Percentiles rank a stretch among this genome's conserved stretches.
These are phyloP conservation scores for Crocallis elinguaria DNA, from an alignment of 2,888 invertebrate species.

Conservation along the genomic window DNA sequence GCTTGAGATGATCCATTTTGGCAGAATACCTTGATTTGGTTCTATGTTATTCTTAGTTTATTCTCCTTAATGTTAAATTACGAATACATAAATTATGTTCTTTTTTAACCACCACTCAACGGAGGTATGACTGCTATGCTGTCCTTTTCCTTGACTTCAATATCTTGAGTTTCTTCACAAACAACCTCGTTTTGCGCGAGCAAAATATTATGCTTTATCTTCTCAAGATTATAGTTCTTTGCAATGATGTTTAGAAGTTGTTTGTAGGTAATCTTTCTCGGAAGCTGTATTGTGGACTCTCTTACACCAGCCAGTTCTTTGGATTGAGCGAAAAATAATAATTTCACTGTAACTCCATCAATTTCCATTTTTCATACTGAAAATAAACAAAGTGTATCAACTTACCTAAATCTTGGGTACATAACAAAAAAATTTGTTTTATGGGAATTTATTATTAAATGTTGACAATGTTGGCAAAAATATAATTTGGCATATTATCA, in stretches of 20 bases:
- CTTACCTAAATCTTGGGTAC: no score
- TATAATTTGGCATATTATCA: no score
- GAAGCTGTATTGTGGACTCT: slow-evolving; percentile 81
- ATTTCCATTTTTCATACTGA: slow-evolving; percentile 72
- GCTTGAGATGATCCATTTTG: slow-evolving; percentile 88
- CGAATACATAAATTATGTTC: no score
- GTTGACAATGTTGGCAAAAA: not conserved
- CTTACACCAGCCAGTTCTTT: slow-evolving; percentile 90
- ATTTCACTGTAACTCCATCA: slow-evolving; percentile 84
- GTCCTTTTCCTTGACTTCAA: slow-evolving; percentile 88
- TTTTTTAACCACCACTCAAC: slow-evolving; percentile 92
- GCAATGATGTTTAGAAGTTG: slow-evolving; percentile 87
- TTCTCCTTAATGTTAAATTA: no score
- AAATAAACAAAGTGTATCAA: slow-evolving; percentile 6
- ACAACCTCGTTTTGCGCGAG: slow-evolving; percentile 94
- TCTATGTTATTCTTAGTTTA: not conserved
- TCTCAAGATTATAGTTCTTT: slow-evolving; percentile 85
- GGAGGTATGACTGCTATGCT: slow-evolving; percentile 97
- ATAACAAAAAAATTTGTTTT: not conserved
- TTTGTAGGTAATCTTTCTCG: slow-evolving; percentile 79
- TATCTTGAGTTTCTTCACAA: slow-evolving; percentile 79
- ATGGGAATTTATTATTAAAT: not conserved
- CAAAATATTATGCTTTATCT: slow-evolving; percentile 89
- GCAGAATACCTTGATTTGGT: not conserved
- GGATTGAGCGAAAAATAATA: slow-evolving; percentile 96